Conservation (phyloP, 2,113 vertebrate species). For the Tricholaema leucomelas region DNA sequence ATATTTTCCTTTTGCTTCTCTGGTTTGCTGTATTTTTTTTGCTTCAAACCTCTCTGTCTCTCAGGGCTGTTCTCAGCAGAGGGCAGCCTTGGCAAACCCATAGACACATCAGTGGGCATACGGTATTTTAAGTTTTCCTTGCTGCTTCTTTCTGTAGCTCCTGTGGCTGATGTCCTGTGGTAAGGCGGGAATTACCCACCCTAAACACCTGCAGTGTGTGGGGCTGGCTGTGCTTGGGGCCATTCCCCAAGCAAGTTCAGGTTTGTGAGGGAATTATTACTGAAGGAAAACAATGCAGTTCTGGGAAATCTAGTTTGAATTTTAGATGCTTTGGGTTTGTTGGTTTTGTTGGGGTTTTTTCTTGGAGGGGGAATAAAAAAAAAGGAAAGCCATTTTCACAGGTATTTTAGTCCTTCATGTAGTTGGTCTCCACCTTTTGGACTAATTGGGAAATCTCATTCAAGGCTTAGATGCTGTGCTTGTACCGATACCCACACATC, state of each 20-base stretch:
- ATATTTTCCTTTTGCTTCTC: neutral
- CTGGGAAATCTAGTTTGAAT: neutral
- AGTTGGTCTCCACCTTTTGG: neutral
- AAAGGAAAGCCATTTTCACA: neutral
- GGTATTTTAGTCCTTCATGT: neutral
- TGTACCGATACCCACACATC: neutral
- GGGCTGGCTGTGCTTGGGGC: neutral
- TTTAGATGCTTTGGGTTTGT: neutral
- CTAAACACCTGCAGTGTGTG: neutral
- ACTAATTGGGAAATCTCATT: neutral
- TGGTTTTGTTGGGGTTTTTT: neutral
- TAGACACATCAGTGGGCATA: fast-evolving
- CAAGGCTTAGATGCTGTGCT: neutral
- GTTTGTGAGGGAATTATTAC: neutral
- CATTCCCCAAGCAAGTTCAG: neutral
- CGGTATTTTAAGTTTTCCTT: neutral
- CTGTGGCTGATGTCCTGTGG: neutral
- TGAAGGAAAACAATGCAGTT: neutral
- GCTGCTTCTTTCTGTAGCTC: neutral
- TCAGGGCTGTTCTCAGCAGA: constrained; percentile 10
- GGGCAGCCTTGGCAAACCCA: constrained; percentile 47
- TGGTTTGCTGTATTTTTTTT: neutral
- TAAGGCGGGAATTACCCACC: neutral
- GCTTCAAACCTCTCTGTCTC: neutral
- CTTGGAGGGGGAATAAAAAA: neutral